Percentiles rank a stretch among this genome's conserved stretches.
Conservation (phyloP, 2,113 vertebrate species). For the Crotophaga sulcirostris region DNA sequence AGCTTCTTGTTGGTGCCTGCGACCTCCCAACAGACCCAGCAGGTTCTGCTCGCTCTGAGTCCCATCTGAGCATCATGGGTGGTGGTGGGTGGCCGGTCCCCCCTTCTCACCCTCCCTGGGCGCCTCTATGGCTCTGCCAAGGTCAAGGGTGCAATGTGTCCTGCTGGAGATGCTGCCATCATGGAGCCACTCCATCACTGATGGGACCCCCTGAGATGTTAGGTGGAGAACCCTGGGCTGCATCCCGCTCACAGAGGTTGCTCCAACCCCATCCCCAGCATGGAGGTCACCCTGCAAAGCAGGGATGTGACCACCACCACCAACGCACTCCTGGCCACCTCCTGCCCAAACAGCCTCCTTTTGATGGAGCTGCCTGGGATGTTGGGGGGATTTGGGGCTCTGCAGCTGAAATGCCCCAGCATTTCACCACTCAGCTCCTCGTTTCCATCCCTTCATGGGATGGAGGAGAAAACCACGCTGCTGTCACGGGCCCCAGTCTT, state of each 20-base stretch:
- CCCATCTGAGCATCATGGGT: accelerated
- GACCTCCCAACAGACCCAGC: accelerated
- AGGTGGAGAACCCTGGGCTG: neutral
- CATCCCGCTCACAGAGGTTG: neutral
- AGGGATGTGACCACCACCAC: too few species aligned
- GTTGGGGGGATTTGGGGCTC: neutral
- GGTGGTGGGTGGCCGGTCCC: neutral
- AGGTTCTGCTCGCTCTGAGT: neutral
- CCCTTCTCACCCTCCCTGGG: neutral
- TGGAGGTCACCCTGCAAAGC: too few species aligned
- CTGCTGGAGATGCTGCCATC: neutral
- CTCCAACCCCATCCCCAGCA: neutral
- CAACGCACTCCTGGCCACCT: neutral
- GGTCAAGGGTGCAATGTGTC: neutral
- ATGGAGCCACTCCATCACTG: accelerated
- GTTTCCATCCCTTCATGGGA: neutral
- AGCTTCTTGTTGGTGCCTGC: neutral
- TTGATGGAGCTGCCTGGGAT: accelerated
- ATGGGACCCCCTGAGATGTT: accelerated
- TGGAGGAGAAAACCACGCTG: neutral
- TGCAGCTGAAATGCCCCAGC: accelerated
- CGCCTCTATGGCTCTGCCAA: too few species aligned
- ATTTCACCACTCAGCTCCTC: neutral
- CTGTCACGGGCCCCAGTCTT: too few species aligned
- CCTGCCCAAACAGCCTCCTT: neutral